Evolutionary conservation across 1,140 invertebrate species (phyloP), one percentile per base, ranked within the genome.

Genomic region (Leguminivora glycinivorella): DNA sequence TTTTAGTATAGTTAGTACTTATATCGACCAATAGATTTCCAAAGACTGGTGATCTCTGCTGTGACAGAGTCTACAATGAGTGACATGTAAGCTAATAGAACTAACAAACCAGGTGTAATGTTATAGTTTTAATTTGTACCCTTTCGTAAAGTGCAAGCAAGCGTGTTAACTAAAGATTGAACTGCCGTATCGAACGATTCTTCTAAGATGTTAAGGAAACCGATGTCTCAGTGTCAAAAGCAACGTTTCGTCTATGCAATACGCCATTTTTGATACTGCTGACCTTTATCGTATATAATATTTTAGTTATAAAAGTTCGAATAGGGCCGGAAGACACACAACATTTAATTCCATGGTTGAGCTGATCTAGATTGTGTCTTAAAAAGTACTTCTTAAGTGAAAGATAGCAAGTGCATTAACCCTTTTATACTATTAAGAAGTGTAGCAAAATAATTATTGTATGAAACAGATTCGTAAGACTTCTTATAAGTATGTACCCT

Each of bases 71-170:
- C 26, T 63, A 52, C 47, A 60, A 25, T 60, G 25, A 29, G 56
- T 12, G 25, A 29, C 58, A 63, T 31, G 58, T 63, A 63, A 63
- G 58, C 58, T 63, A 63, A 63, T 29, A 63, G 58, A 17, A 60
- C 25, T 63, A 29, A 63, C 58, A 63, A n/a, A 63, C 58, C 58
- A 26, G 58, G 58, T 63, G 58, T 63, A 63, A 63, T 63, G 58
- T 63, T 29, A 63, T 63, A 29, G 58, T 63, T 63, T 63, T 14
- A 26, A 58, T 58, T 63, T 63, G 26, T 63, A 63, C 29, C 58
- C 58, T 29, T 63, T 63, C 19, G 19, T 63, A 29, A 29, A 63
- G 58, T 29, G 58, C 58, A 29, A 63, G 58, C 26, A 63, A 63
- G 26, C 56, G 24, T 52, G 19, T 52, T 22, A 63, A 63, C n/a